Conservation (phyloP, 2,888 invertebrate genomes). For the Drosophila merina region DNA sequence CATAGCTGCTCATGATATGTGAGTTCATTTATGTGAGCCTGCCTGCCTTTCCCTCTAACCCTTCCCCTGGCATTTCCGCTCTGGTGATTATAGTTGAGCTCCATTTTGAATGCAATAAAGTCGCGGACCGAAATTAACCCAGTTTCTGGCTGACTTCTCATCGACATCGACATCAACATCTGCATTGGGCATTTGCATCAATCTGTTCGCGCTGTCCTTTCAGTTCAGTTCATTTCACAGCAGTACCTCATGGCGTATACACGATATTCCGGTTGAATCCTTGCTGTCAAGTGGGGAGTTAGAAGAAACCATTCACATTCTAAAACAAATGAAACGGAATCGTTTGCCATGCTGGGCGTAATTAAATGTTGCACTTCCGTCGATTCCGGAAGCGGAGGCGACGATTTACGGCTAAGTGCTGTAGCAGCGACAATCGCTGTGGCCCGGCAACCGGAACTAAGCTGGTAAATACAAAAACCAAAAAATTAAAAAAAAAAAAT, state of each 20-base stretch:
- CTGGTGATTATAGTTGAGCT: conserved; percentile 33
- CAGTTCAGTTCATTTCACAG: conserved; percentile 21
- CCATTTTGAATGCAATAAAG: conserved; percentile 57
- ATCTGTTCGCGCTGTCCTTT: conserved; percentile 27
- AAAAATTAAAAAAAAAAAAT: conserved; percentile 6
- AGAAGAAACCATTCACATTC: conserved; percentile 12
- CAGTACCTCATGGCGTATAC: conserved; percentile 39
- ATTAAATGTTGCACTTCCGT: conserved; percentile 62
- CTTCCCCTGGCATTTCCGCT: conserved; percentile 20
- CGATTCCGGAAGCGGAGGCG: conserved; percentile 38
- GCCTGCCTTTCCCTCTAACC: background rate
- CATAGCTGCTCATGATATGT: conserved; percentile 39
- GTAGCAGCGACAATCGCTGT: conserved; percentile 15
- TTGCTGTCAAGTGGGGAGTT: conserved; percentile 2
- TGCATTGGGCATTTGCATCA: conserved; percentile 32
- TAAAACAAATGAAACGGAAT: conserved; percentile 41
- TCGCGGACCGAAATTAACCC: conserved; percentile 58
- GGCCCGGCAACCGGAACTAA: conserved; percentile 33
- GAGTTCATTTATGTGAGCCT: conserved; percentile 6
- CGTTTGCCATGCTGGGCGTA: conserved; percentile 51
- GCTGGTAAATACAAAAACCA: conserved; percentile 2
- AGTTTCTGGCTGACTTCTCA: conserved; percentile 55
- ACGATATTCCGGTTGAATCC: conserved; percentile 30
- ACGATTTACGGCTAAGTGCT: conserved; percentile 44
- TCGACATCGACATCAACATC: conserved; percentile 19